These are phyloP conservation scores for Xanthia icteritia DNA, from an alignment of 2,888 invertebrate species.

Conservation along the genomic window DNA sequence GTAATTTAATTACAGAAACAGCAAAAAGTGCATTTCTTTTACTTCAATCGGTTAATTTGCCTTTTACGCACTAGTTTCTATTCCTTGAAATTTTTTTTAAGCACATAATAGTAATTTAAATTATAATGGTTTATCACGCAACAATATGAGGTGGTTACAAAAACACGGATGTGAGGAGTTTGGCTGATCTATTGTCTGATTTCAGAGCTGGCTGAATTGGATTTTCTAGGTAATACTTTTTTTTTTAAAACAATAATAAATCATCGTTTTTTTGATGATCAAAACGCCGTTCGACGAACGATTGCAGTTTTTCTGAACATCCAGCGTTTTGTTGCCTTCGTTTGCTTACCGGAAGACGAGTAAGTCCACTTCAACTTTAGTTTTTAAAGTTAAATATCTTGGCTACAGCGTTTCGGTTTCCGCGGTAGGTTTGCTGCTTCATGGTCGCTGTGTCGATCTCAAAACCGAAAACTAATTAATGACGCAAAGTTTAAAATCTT, in stretches of 20 bases:
- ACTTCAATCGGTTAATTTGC: constrained; percentile 39
- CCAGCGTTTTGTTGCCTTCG: constrained; percentile 5
- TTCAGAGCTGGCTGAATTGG: constrained; percentile 38
- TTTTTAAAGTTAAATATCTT: constrained; percentile 3
- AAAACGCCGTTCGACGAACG: background rate
- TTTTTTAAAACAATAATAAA: constrained; percentile 3
- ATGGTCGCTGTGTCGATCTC: constrained; percentile 9
- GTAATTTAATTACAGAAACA: constrained; percentile 9
- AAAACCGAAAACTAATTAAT: constrained; percentile 10
- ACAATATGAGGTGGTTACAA: constrained; percentile 48
- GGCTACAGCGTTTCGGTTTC: constrained; percentile 13
- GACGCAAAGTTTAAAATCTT: constrained; percentile 15
- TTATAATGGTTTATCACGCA: constrained; percentile 59
- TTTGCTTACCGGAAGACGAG: constrained; percentile 12
- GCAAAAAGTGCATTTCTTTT: constrained; percentile 24
- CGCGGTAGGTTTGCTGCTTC: background rate
- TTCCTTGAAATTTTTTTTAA: constrained; percentile 55
- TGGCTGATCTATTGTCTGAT: constrained; percentile 40
- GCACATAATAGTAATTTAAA: constrained; percentile 44
- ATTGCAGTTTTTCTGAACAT: constrained; percentile 17
- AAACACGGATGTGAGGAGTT: constrained; percentile 55
- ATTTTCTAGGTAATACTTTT: constrained; percentile 46
- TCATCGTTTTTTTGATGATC: constrained; percentile 27
- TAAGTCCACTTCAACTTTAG: constrained; percentile 11
- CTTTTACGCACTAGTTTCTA: constrained; percentile 53